These are phyloP conservation scores for Apamea anceps DNA, from an alignment of 2,888 invertebrate genomes.

Conservation along the genomic window DNA sequence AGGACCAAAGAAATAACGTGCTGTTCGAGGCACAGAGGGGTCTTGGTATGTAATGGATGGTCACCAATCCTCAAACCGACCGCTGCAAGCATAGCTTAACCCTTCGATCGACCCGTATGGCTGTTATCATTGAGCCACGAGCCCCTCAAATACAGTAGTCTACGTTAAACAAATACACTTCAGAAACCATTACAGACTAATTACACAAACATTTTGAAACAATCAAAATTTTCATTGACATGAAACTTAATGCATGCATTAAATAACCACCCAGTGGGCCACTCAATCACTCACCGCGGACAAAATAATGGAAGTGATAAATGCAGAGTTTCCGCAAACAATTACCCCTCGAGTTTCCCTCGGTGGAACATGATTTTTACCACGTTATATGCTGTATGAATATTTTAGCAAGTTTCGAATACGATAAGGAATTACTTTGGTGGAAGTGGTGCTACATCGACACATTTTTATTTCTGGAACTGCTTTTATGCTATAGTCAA, in stretches of 20 bases:
- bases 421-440: slow-evolving; percentile 38
- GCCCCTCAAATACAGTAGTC: background rate
- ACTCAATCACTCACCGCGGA: slow-evolving; percentile 73
- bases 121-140: background rate
- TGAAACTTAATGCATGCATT: slow-evolving; percentile 24
- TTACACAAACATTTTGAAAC: background rate
- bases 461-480: background rate
- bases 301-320: slow-evolving; percentile 75
- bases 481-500: background rate
- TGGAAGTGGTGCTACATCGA: slow-evolving; percentile 11
- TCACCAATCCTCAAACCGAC: background rate
- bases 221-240: slow-evolving; percentile 17
- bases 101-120: background rate
- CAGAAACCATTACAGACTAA: background rate
- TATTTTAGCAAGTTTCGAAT: slow-evolving; percentile 57
- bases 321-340: slow-evolving; percentile 74
- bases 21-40: too few relatives aligned
- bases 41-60: background rate
- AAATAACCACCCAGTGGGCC: slow-evolving; percentile 59
- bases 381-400: slow-evolving; percentile 52
- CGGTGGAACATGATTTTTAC: slow-evolving; percentile 60
- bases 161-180: background rate
- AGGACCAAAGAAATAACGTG: too few relatives aligned
- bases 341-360: slow-evolving; percentile 67
- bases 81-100: background rate